Evolutionary conservation across 2,113 vertebrate genomes (phyloP).

Genomic region (Grus americana): DNA sequence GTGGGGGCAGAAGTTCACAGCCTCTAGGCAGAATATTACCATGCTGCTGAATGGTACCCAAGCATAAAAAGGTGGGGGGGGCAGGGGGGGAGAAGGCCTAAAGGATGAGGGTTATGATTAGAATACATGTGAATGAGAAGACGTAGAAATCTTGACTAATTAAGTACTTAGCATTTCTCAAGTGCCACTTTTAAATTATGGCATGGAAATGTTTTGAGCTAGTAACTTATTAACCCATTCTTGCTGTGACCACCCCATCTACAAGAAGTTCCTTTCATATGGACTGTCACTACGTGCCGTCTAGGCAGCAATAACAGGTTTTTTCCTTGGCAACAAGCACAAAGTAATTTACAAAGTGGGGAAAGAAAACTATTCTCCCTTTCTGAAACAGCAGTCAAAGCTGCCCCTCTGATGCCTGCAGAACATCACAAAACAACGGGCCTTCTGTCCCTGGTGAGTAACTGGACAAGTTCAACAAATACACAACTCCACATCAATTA

Average conservation of each 20-base stretch:
- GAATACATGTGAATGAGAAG: background rate
- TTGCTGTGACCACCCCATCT: background rate
- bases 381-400: background rate
- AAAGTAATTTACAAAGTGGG: background rate
- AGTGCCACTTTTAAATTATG: background rate
- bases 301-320: background rate
- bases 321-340: background rate
- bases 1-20: background rate
- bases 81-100: background rate
- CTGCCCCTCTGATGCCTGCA: background rate
- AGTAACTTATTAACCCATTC: background rate
- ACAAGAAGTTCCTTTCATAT: background rate
- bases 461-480: background rate
- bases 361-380: background rate
- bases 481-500: background rate
- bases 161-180: background rate
- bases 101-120: background rate
- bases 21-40: background rate
- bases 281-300: background rate
- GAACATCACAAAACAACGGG: background rate
- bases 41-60: background rate
- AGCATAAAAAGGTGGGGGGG: fast-evolving
- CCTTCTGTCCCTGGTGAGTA: background rate
- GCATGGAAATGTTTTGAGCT: background rate
- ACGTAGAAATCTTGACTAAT: background rate